These are phyloP conservation scores for Melanitta fusca DNA, from an alignment of 2,797 vertebrate species.

Conservation along the genomic window DNA sequence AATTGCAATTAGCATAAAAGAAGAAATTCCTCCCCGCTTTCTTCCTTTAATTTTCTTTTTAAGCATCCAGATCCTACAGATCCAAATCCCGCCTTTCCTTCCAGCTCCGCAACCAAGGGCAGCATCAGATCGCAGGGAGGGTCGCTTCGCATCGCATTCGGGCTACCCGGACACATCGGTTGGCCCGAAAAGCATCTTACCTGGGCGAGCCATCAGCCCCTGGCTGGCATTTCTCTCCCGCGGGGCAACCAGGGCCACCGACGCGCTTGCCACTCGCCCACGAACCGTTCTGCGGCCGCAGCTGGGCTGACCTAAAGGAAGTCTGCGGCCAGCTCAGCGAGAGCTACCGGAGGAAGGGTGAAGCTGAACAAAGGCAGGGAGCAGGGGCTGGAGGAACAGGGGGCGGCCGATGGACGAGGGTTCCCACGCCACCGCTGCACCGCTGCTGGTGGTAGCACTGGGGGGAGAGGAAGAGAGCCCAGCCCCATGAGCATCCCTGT, in stretches of 20 bases:
- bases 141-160: accelerated
- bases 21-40: not conserved
- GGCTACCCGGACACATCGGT: not conserved
- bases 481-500: too few species aligned
- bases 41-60: accelerated
- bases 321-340: not conserved
- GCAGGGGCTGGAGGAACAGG: not conserved
- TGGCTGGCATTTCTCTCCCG: not conserved
- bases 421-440: accelerated
- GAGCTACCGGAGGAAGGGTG: conserved; percentile 45
- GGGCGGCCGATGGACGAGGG: accelerated
- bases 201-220: not conserved
- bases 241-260: not conserved
- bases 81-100: not conserved
- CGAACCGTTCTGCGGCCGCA: not conserved
- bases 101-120: not conserved
- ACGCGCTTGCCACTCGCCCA: not conserved
- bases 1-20: not conserved
- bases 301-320: conserved; percentile 8
- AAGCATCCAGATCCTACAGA: not conserved
- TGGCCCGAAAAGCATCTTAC: not conserved
- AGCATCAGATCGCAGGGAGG: not conserved
- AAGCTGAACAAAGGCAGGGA: not conserved
- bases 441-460: accelerated
- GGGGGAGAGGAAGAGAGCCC: too few species aligned